phyloP scores from a whole-genome alignment of 2,113 vertebrate species.

The Sander lucioperca region DNA sequence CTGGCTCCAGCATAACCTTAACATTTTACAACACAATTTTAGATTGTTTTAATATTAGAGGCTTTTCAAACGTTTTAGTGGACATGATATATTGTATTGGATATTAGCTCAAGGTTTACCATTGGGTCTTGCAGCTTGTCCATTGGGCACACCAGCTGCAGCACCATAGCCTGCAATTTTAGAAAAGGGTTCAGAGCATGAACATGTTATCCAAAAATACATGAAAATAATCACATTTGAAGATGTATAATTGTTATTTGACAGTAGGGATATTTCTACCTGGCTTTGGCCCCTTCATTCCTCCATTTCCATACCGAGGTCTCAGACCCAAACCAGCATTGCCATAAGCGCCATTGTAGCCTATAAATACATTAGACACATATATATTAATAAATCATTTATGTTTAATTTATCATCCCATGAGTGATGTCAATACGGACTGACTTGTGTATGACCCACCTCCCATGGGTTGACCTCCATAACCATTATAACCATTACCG shows the following conservation, averaged over 20 bases:
- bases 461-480: slow-evolving; percentile 62
- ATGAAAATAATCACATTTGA: neutral
- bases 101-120: slow-evolving; percentile 36
- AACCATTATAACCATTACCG: slow-evolving; percentile 65
- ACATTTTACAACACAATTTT: slow-evolving; percentile 8
- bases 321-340: slow-evolving; percentile 58
- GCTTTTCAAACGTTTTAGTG: neutral
- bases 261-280: slow-evolving; percentile 40
- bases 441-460: slow-evolving; percentile 59
- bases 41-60: neutral
- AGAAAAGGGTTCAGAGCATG: neutral
- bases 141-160: slow-evolving; percentile 39
- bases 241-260: neutral
- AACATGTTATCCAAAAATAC: neutral
- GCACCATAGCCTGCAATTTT: slow-evolving; percentile 56
- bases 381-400: neutral
- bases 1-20: slow-evolving; percentile 53
- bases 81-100: too few relatives aligned
- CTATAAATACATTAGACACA: slow-evolving; percentile 31
- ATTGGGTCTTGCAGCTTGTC: slow-evolving; percentile 51
- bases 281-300: slow-evolving; percentile 71
- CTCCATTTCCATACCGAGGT: slow-evolving; percentile 59
- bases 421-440: neutral
- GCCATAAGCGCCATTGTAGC: slow-evolving; percentile 57
- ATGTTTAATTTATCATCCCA: neutral